Base-by-base conservation (phyloP, 1,140 invertebrate species). In the Branchinecta lynchi region DNA sequence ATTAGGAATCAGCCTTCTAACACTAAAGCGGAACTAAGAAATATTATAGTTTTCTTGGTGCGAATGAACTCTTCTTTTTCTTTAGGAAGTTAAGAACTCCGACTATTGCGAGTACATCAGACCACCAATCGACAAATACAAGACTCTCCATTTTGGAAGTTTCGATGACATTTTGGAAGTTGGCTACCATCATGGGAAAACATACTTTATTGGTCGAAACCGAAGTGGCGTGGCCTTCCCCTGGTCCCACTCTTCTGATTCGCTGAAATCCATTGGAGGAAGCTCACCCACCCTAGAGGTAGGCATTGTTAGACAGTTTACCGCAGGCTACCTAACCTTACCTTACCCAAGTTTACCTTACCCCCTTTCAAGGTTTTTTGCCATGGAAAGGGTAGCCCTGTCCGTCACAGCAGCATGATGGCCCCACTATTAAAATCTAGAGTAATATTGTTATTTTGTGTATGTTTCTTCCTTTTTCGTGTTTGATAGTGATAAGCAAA, bases 51-150 rank as follows among this genome's bases (percentile, higher is more conserved):
- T 32, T 32, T 32, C 32, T 32, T 32, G 32, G 32, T 32, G 32
- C 32, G 32, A 32, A 5, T 32, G 5, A 32, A 32, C 32, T 5
- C 32, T 44, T 43, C 2, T 70, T 72, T 73, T 70, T 68, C 77
- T 79, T 17, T 74, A 88, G 85, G 88, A 95, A 79, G 93, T 99
- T 8, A 98, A 98, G 78, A 90, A 85, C 73, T 96, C 92, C 12
- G 92, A 96, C 77, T 98, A 98, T 76, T 99, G 96, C 81, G 92
- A 97, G 78, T 99, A 99, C 78, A 92, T 99, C 67, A 84, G 96
- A 17, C 96, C 97, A 7, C 94, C 96, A 0, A 99, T 99, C 71
- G 96, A 99, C 77, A 89, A 88, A 76, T 99, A 93, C 78, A 93
- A 92, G 76, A 99, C 96, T 0, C 81, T 99, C 7, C 96, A 99